A percentile compares a stretch with the other conserved stretches of the same genome.
Conservation (phyloP, 2,113 vertebrate genomes). For the Nesoenas mayeri region DNA sequence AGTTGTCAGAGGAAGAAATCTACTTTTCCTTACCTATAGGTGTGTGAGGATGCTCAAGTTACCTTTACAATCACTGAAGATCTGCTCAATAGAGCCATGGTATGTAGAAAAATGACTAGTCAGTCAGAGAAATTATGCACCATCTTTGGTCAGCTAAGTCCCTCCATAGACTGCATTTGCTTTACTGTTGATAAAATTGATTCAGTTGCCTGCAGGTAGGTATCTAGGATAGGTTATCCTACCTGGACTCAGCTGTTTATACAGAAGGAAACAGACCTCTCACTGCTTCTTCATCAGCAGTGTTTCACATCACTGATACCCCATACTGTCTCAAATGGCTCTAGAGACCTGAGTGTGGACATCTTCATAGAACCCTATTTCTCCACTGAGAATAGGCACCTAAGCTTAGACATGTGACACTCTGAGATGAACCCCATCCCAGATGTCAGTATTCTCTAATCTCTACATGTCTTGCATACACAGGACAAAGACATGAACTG, state of each 20-base stretch:
- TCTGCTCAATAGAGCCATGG: neutral
- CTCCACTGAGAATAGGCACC: neutral
- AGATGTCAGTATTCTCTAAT: neutral
- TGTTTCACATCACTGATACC: neutral
- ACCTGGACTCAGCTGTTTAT: neutral
- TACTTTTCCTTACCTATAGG: neutral
- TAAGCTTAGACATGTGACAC: neutral
- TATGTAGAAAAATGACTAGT: neutral
- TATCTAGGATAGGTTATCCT: neutral
- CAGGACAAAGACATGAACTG: slow-evolving; percentile 26
- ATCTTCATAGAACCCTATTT: neutral
- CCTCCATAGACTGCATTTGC: neutral
- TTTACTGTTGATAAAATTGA: neutral
- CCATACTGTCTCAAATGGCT: neutral
- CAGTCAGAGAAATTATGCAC: neutral
- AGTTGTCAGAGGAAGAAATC: neutral
- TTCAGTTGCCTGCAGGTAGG: neutral
- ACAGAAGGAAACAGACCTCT: neutral
- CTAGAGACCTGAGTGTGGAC: neutral
- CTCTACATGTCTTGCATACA: neutral
- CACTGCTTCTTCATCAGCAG: neutral
- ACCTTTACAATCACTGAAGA: neutral
- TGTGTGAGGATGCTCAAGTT: neutral
- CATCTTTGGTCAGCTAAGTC: neutral
- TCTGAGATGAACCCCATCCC: fast-evolving